Percentiles rank a stretch among this genome's conserved stretches.
These are phyloP conservation scores for Melanaphis sacchari DNA, from an alignment of 1,140 invertebrate genomes.

Conservation along the genomic window DNA sequence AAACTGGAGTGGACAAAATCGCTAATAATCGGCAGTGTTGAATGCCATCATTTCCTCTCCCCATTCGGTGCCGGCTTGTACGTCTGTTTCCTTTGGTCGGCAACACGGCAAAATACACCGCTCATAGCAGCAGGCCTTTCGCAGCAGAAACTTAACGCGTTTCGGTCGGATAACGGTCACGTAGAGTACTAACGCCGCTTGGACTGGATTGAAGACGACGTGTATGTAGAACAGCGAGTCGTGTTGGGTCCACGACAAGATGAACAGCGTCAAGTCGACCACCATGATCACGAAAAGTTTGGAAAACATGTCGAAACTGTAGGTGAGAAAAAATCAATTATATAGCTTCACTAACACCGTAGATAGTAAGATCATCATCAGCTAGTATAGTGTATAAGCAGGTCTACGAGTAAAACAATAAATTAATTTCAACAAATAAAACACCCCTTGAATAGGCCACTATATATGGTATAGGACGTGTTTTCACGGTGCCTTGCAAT, in stretches of 20 bases:
- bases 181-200: slow-evolving; percentile 77
- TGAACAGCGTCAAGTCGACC: slow-evolving; percentile 74
- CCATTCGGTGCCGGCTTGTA: slow-evolving; percentile 74
- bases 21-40: slow-evolving; percentile 59
- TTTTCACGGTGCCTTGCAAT: no score
- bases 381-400: no score
- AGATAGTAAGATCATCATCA: no score
- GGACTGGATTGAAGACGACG: slow-evolving; percentile 75
- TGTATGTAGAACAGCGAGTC: slow-evolving; percentile 76
- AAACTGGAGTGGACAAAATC: not conserved
- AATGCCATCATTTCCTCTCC: slow-evolving; percentile 77
- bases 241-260: slow-evolving; percentile 75
- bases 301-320: slow-evolving; percentile 80
- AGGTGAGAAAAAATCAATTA: slow-evolving; percentile 60
- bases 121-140: slow-evolving; percentile 78
- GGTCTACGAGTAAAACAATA: no score
- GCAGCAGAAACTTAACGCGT: slow-evolving; percentile 77
- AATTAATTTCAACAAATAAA: no score
- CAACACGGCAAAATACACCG: slow-evolving; percentile 67
- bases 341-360: not conserved
- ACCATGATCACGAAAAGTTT: slow-evolving; percentile 77
- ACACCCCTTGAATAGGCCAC: no score
- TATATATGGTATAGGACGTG: no score
- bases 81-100: slow-evolving; percentile 67
- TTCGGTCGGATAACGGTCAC: slow-evolving; percentile 78